Evolutionary conservation across 1,140 invertebrate species (phyloP).

Genomic region (Chlorops oryzae): DNA sequence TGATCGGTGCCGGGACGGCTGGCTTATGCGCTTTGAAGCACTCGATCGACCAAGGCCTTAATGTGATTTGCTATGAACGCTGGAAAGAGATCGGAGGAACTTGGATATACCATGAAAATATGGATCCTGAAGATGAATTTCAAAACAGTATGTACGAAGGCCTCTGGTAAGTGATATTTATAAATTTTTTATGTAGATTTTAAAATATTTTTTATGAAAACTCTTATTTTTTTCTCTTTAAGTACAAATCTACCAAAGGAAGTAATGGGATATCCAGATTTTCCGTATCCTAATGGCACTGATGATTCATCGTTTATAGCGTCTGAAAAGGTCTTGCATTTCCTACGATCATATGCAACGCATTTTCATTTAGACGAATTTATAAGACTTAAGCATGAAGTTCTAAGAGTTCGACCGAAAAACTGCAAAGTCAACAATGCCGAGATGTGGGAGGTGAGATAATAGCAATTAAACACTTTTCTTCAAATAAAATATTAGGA

Average conservation of each 20-base stretch:
- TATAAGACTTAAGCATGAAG: constrained; percentile 43
- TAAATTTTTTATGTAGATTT: background rate
- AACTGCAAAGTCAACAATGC: constrained; percentile 27
- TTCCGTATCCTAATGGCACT: constrained; percentile 60
- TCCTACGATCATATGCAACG: constrained; percentile 73
- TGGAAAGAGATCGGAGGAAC: constrained; percentile 71
- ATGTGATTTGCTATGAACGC: constrained; percentile 68
- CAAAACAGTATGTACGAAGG: constrained; percentile 81
- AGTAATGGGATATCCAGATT: constrained; percentile 85
- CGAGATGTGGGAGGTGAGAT: background rate
- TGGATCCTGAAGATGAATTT: constrained; percentile 65
- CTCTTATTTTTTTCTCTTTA: background rate
- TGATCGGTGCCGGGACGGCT: constrained; percentile 74
- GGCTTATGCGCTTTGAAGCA: constrained; percentile 67
- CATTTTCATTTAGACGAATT: constrained; percentile 50
- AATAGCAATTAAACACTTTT: background rate
- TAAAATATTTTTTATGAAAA: background rate
- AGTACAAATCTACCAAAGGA: constrained; percentile 88
- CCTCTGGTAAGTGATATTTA: constrained; percentile 28
- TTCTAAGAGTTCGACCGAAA: constrained; percentile 41
- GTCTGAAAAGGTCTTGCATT: constrained; percentile 73
- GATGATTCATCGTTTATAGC: constrained; percentile 73
- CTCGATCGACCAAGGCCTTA: constrained; percentile 52
- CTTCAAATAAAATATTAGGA: too few relatives aligned
- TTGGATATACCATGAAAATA: constrained; percentile 86